Evolutionary conservation across 2,113 vertebrate species (phyloP).

Genomic region (Ceyx melanurus): DNA sequence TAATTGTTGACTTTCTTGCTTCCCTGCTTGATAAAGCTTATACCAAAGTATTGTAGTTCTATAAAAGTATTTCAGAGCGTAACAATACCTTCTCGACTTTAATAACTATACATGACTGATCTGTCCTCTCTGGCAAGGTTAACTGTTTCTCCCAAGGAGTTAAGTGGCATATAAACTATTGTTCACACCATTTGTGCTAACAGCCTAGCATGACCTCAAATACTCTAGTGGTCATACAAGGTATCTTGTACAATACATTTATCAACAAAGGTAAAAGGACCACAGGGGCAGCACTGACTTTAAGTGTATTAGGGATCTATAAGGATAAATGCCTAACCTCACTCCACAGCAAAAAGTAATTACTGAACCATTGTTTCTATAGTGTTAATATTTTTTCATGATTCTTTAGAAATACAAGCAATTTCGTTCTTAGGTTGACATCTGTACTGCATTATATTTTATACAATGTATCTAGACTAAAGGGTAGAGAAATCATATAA

Average conservation of each 20-base stretch:
- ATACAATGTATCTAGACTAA: slow-evolving; percentile 72
- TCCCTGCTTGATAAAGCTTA: slow-evolving; percentile 37
- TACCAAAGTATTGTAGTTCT: slow-evolving; percentile 23
- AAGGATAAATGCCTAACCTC: slow-evolving; percentile 81
- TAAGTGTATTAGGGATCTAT: slow-evolving; percentile 77
- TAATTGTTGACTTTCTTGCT: slow-evolving; percentile 52
- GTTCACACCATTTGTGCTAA: slow-evolving; percentile 83
- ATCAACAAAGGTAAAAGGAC: slow-evolving; percentile 80
- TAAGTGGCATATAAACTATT: slow-evolving; percentile 86
- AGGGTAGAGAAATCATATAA: slow-evolving; percentile 63
- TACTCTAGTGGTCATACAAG: slow-evolving; percentile 71
- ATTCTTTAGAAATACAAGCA: slow-evolving; percentile 80
- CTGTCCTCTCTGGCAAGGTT: slow-evolving; percentile 82
- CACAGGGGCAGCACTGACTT: slow-evolving; percentile 77
- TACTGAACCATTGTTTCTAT: slow-evolving; percentile 80
- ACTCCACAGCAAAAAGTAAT: slow-evolving; percentile 81
- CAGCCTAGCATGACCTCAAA: slow-evolving; percentile 79
- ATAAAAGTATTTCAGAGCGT: slow-evolving; percentile 73
- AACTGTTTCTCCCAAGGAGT: slow-evolving; percentile 83
- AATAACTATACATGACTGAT: slow-evolving; percentile 83
- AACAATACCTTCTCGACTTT: slow-evolving; percentile 79
- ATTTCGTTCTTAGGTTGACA: slow-evolving; percentile 77
- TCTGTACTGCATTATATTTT: slow-evolving; percentile 78
- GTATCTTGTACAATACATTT: slow-evolving; percentile 77
- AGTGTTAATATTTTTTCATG: slow-evolving; percentile 78